phyloP scores from a whole-genome alignment of 2,113 vertebrate genomes.

The Thunnus maccoyii region DNA sequence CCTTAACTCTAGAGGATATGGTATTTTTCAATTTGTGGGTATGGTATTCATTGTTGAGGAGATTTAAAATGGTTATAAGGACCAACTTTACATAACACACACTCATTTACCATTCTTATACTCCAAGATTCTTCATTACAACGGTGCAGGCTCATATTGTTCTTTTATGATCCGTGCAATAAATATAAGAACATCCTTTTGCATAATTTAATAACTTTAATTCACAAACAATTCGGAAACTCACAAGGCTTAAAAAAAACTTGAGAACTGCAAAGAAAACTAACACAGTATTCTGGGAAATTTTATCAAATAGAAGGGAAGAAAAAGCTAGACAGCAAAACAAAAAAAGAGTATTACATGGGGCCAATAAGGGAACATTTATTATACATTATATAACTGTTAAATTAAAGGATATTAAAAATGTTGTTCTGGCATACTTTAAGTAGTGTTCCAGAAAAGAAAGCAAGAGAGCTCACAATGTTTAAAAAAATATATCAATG shows the following conservation, averaged over 20 bases:
- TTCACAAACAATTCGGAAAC: background rate
- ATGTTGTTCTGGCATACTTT: background rate
- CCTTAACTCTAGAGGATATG: background rate
- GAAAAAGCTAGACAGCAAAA: background rate
- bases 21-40: background rate
- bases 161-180: background rate
- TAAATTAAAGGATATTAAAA: background rate
- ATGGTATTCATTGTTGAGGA: background rate
- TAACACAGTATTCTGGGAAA: background rate
- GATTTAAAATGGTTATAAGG: background rate
- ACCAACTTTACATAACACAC: background rate
- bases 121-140: background rate
- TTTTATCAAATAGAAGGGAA: background rate
- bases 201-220: conserved; percentile 16
- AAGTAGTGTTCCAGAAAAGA: no score
- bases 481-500: no score
- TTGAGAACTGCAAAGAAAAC: background rate
- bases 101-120: background rate
- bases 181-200: background rate
- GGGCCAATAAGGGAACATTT: background rate
- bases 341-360: background rate
- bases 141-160: background rate
- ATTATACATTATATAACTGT: background rate
- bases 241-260: background rate
- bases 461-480: no score